These are phyloP conservation scores for Potamarius usumacintae DNA, from an alignment of 2,113 vertebrate species.

Conservation along the genomic window DNA sequence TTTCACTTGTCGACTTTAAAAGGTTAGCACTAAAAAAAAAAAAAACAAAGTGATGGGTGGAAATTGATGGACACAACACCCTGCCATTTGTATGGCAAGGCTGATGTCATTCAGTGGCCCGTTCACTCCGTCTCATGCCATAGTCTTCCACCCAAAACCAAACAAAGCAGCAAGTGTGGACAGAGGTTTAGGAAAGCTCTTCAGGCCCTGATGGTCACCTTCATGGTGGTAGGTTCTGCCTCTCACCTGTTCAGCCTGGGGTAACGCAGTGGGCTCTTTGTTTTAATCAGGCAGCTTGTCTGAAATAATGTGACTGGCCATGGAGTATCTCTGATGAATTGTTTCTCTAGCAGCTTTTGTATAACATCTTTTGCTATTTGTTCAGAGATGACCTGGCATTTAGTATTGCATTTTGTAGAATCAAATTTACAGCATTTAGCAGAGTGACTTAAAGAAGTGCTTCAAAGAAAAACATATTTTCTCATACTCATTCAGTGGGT, in stretches of 20 bases:
- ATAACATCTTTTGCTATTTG: not conserved
- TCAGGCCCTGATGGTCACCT: slow-evolving; percentile 47
- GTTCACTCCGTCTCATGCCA: slow-evolving; percentile 32
- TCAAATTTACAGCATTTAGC: not conserved
- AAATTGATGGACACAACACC: slow-evolving; percentile 71
- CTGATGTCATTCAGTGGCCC: slow-evolving; percentile 57
- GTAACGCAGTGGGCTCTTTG: slow-evolving; percentile 43
- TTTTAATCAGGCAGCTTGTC: not conserved
- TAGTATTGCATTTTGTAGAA: not conserved
- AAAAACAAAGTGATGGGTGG: slow-evolving; percentile 64
- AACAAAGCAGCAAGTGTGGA: slow-evolving; percentile 53
- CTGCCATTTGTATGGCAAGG: slow-evolving; percentile 64
- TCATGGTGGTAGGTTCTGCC: slow-evolving; percentile 18
- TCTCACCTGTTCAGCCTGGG: slow-evolving; percentile 9
- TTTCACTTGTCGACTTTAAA: slow-evolving; percentile 87
- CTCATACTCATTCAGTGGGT: not conserved
- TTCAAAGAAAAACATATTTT: not conserved
- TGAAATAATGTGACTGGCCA: not conserved
- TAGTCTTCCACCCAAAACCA: slow-evolving; percentile 7
- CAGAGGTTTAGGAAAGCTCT: slow-evolving; percentile 45
- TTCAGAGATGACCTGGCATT: not conserved
- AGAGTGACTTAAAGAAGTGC: not conserved
- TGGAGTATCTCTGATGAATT: not conserved
- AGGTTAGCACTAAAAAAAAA: slow-evolving; percentile 80
- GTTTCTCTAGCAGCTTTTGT: not conserved